phyloP scores from a whole-genome alignment of 2,888 invertebrate species.

The Branchellion lobata region DNA sequence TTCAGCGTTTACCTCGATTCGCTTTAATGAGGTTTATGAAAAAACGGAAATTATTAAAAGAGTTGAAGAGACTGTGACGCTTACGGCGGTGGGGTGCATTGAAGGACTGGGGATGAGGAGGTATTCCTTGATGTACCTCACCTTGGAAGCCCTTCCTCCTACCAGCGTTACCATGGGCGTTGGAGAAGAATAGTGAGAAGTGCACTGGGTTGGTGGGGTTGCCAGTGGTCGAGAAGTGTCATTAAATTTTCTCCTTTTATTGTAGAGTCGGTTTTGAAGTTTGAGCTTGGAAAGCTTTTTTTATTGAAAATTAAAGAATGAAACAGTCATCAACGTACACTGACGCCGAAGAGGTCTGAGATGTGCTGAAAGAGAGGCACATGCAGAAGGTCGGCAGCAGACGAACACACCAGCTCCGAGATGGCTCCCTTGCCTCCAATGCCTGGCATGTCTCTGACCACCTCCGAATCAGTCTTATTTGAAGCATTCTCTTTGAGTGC shows the following conservation, averaged over 20 bases:
- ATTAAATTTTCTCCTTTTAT: too few species aligned
- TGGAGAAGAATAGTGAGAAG: constrained; percentile 6
- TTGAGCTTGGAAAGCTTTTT: too few species aligned
- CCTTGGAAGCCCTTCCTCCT: background rate
- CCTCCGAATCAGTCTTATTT: too few species aligned
- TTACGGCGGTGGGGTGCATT: background rate
- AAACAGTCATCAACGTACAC: background rate
- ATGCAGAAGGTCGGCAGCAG: background rate
- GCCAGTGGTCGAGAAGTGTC: too few species aligned
- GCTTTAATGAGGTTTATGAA: too few species aligned
- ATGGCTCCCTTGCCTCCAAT: constrained; percentile 18
- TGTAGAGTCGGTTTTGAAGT: too few species aligned
- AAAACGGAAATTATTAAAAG: too few species aligned
- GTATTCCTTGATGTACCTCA: constrained; percentile 32
- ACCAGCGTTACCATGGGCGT: background rate
- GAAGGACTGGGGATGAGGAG: constrained; percentile 21
- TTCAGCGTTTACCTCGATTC: too few species aligned
- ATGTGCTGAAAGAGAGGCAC: constrained; percentile 17
- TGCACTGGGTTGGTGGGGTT: background rate
- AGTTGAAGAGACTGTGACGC: too few species aligned
- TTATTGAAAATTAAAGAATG: too few species aligned
- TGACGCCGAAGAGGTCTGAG: constrained; percentile 21
- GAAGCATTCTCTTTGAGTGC: too few species aligned
- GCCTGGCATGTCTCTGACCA: constrained; percentile 6
- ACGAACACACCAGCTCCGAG: constrained; percentile 23